Conservation (phyloP, 2,797 vertebrate species). For the Chaenodraco wilsoni region DNA sequence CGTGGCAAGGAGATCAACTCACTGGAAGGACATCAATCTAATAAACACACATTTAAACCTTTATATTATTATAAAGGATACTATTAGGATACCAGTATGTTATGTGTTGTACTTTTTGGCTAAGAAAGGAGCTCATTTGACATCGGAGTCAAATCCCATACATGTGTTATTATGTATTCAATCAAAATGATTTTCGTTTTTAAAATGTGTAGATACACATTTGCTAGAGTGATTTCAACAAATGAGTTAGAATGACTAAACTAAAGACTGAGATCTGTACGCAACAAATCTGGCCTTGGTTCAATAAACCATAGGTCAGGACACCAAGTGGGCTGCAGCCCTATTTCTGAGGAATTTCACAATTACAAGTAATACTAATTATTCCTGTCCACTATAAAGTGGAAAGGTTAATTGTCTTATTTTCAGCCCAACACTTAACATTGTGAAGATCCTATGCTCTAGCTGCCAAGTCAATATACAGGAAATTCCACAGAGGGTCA, state of each 20-base stretch:
- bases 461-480: not conserved
- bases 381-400: constrained; percentile 1
- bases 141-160: not conserved
- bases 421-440: not conserved
- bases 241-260: not conserved
- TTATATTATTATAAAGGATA: too few relatives aligned
- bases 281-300: not conserved
- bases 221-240: not conserved
- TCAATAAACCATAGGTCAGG: not conserved
- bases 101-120: not conserved
- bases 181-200: not conserved
- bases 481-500: not conserved
- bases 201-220: not conserved
- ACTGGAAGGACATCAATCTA: too few relatives aligned
- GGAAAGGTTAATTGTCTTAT: constrained; percentile 18
- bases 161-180: not conserved
- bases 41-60: too few relatives aligned
- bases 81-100: not conserved
- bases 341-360: constrained; percentile 6
- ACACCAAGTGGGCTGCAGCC: not conserved
- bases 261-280: not conserved
- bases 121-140: not conserved
- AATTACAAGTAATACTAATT: constrained; percentile 6
- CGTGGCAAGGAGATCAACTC: too few relatives aligned
- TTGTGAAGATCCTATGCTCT: not conserved